Percentiles rank a stretch among this genome's conserved stretches.
Evolutionary conservation across 2,888 invertebrate species (phyloP).

Genomic region (Disparrhopalites patrizii): DNA sequence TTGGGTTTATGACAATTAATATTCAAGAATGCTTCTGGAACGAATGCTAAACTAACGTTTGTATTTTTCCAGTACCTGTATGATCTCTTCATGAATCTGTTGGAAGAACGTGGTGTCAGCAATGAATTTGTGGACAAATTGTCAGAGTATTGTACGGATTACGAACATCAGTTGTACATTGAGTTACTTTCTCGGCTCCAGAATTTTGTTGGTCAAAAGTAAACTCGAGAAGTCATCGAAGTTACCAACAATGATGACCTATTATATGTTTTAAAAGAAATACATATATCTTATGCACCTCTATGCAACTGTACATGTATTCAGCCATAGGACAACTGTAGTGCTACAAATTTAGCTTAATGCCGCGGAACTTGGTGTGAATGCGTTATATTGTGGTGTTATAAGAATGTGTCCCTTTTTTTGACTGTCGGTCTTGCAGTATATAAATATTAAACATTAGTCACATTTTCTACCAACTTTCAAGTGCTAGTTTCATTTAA

Average conservation of each 20-base stretch:
- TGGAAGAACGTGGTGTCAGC: conserved; percentile 93
- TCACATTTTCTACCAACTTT: not conserved
- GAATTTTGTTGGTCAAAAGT: conserved; percentile 63
- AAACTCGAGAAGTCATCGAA: not conserved
- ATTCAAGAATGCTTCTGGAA: not conserved
- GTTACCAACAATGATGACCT: no score
- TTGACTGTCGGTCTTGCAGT: no score
- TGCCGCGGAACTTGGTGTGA: no score
- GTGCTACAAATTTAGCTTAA: no score
- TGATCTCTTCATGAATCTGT: conserved; percentile 86
- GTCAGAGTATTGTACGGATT: conserved; percentile 80
- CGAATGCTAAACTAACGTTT: conserved; percentile 17
- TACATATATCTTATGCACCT: no score
- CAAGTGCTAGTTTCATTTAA: conserved; percentile 12
- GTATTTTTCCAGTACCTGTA: conserved; percentile 73
- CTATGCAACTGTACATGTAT: no score
- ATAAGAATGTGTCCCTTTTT: no score
- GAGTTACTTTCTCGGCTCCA: conserved; percentile 79
- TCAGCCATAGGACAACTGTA: no score
- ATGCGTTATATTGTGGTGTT: no score
- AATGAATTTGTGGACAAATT: conserved; percentile 91
- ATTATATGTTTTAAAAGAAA: no score
- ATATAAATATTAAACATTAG: no score
- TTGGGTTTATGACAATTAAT: not conserved
- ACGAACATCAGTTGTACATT: conserved; percentile 90